Conservation (phyloP, 2,113 vertebrate species). For the Pteruthius melanotis region DNA sequence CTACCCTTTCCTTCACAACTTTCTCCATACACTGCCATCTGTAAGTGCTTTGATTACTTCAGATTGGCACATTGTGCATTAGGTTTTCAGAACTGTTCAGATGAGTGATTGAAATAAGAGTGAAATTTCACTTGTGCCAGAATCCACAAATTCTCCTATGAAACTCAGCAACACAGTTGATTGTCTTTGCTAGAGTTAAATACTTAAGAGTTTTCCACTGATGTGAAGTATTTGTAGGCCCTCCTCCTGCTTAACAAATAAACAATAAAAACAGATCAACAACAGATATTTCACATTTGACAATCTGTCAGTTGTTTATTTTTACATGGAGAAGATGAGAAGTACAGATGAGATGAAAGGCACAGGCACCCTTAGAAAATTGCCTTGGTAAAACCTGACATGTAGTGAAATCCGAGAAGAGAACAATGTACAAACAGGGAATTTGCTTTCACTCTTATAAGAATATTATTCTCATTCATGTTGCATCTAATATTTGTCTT, state of each 20-base stretch:
- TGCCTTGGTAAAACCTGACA: background rate
- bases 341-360: background rate
- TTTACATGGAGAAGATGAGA: background rate
- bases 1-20: background rate
- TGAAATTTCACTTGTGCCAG: background rate
- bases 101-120: background rate
- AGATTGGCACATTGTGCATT: background rate
- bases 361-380: background rate
- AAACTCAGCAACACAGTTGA: background rate
- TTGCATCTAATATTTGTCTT: conserved; percentile 22
- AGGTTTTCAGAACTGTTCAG: background rate
- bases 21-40: background rate
- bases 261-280: background rate
- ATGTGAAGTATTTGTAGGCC: background rate
- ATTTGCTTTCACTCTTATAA: background rate
- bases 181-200: background rate
- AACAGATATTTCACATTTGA: background rate
- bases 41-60: background rate
- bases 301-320: background rate
- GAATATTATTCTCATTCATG: background rate
- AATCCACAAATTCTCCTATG: background rate
- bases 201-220: background rate
- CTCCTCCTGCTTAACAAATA: background rate
- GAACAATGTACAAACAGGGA: background rate
- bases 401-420: rapidly evolving